These are phyloP conservation scores for Macrobrachium rosenbergii DNA, from an alignment of 1,140 invertebrate genomes.

Conservation along the genomic window DNA sequence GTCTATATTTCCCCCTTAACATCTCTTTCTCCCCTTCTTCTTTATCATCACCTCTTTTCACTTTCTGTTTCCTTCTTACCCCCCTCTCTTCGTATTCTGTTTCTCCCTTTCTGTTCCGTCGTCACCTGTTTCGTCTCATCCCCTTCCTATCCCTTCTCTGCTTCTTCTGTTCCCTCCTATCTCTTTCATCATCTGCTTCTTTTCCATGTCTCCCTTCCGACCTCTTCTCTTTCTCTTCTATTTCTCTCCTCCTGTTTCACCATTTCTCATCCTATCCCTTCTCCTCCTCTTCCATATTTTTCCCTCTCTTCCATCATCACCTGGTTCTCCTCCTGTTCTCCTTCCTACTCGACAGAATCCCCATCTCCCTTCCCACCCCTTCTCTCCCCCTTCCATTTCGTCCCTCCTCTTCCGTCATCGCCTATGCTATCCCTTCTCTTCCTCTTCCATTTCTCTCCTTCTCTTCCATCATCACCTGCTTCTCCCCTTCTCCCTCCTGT, in stretches of 20 bases:
- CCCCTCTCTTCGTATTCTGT: not conserved
- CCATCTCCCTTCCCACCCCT: not conserved
- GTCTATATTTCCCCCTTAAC: not conserved
- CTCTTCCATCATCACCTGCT: not conserved
- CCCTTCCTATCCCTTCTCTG: too few species aligned
- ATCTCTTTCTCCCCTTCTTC: not conserved
- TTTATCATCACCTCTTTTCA: not conserved
- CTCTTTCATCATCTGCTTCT: constrained; percentile 7
- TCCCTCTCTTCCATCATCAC: not conserved
- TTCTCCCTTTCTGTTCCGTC: not conserved
- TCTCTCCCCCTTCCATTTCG: not conserved
- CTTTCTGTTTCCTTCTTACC: not conserved
- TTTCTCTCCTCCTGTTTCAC: not conserved
- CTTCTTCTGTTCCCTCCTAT: not conserved
- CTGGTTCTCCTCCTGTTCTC: not conserved
- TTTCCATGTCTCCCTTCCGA: not conserved
- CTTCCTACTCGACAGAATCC: not conserved
- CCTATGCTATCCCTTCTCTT: not conserved
- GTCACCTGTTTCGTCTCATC: not conserved
- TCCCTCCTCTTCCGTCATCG: not conserved
- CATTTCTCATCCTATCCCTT: not conserved
- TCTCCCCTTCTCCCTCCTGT: not conserved
- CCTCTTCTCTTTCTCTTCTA: not conserved
- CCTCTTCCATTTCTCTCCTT: not conserved
- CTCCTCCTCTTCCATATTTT: not conserved